These are phyloP conservation scores for Helicoverpa zea DNA, from an alignment of 1,140 invertebrate genomes.

Conservation along the genomic window DNA sequence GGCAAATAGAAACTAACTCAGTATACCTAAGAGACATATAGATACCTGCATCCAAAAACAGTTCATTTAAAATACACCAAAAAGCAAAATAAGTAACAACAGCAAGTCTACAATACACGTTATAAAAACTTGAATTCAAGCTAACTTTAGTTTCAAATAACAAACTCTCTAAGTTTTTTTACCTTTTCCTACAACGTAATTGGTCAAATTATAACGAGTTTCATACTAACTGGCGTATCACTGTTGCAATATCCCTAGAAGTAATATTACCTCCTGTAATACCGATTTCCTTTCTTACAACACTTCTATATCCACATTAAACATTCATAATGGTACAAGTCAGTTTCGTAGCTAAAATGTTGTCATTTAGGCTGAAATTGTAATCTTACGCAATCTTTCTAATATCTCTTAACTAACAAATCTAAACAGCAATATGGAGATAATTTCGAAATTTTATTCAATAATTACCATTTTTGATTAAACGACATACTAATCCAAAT, in stretches of 20 bases:
- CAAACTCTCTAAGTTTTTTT: slow-evolving; percentile 20
- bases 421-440: no score
- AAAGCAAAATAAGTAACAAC: no score
- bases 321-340: slow-evolving; percentile 15
- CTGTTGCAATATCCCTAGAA: slow-evolving; percentile 58
- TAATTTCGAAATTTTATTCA: no score
- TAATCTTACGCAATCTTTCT: background rate
- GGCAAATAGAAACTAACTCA: no score
- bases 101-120: no score
- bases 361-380: background rate
- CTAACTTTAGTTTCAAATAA: slow-evolving; percentile 12
- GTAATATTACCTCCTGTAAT: slow-evolving; percentile 54
- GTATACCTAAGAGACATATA: no score
- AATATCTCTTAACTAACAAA: no score
- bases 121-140: no score
- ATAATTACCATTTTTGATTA: no score
- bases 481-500: no score
- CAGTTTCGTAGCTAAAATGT: background rate
- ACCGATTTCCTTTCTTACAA: slow-evolving; percentile 63
- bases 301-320: slow-evolving; percentile 45
- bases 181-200: slow-evolving; percentile 41
- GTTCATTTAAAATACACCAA: no score
- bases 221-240: slow-evolving; percentile 37
- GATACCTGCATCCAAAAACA: no score
- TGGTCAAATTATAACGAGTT: slow-evolving; percentile 46